Percentiles rank a stretch among this genome's conserved stretches.
phyloP scores from a whole-genome alignment of 2,797 vertebrate genomes.

The Acanthurus lineatus region DNA sequence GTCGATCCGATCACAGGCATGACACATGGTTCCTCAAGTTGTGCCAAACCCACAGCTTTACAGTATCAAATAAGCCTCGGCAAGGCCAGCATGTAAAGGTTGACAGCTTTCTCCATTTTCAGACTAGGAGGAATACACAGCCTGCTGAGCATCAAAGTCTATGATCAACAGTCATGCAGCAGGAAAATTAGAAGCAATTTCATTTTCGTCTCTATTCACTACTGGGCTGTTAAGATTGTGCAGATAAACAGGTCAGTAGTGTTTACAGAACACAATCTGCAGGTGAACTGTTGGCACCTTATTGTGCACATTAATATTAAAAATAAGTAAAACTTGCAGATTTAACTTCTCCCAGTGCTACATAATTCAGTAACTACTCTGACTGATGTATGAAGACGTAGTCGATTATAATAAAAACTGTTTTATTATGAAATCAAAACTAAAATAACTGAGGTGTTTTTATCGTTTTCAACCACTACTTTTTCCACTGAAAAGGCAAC shows the following conservation, averaged over 20 bases:
- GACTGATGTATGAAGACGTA: not conserved
- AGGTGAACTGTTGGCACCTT: not conserved
- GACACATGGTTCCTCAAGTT: slow-evolving; percentile 38
- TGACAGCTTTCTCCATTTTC: slow-evolving; percentile 22
- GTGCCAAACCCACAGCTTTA: slow-evolving; percentile 53
- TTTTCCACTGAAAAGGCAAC: no score
- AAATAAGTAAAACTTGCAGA: not conserved
- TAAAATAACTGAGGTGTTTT: not conserved
- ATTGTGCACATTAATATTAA: not conserved
- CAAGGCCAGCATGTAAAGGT: not conserved
- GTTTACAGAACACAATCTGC: not conserved
- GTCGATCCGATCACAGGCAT: slow-evolving; percentile 55
- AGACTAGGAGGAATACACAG: not conserved
- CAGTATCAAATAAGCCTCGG: slow-evolving; percentile 5
- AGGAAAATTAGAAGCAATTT: slow-evolving; percentile 14
- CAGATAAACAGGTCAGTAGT: not conserved
- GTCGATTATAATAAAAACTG: not conserved
- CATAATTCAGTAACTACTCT: not conserved
- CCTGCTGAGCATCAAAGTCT: not conserved
- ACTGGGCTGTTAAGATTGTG: not conserved
- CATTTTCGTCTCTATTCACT: slow-evolving; percentile 1
- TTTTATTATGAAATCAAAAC: not conserved
- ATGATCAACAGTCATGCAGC: slow-evolving; percentile 14
- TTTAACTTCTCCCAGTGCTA: no score
- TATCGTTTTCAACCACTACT: not conserved